phyloP scores from a whole-genome alignment of 2,888 invertebrate genomes.

The Saturnia japonica region DNA sequence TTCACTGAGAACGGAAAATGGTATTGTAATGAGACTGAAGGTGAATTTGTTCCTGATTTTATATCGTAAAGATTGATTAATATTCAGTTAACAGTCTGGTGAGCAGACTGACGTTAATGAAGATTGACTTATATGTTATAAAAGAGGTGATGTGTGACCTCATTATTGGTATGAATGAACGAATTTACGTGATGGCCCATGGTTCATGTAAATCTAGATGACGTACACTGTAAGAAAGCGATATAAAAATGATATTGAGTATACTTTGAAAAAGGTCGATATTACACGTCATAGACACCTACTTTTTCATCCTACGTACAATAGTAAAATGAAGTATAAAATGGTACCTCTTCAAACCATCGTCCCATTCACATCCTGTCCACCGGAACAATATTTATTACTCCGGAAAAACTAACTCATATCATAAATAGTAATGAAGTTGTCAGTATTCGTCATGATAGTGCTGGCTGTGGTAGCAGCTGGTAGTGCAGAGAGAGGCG shows the following conservation, averaged over 20 bases:
- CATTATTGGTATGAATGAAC: no score
- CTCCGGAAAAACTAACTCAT: neutral
- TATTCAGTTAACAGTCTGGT: slow-evolving; percentile 11
- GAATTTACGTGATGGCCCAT: neutral
- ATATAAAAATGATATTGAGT: neutral
- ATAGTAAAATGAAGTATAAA: slow-evolving; percentile 10
- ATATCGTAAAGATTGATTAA: neutral
- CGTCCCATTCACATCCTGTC: slow-evolving; percentile 12
- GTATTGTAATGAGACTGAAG: neutral
- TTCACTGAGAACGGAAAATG: neutral
- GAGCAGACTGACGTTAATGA: neutral
- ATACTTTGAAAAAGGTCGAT: neutral
- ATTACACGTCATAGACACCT: neutral
- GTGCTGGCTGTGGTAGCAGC: neutral
- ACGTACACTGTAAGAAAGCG: neutral
- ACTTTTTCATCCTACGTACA: neutral
- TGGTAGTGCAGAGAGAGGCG: neutral
- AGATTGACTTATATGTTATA: neutral
- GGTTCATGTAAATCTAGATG: slow-evolving; percentile 7
- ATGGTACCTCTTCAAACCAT: neutral
- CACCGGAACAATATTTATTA: neutral
- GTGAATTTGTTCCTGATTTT: neutral
- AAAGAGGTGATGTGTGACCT: neutral
- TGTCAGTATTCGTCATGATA: neutral
- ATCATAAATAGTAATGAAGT: slow-evolving; percentile 1